Evolutionary conservation across 2,888 invertebrate species (phyloP).

Genomic region (Synergus gifuensis): DNA sequence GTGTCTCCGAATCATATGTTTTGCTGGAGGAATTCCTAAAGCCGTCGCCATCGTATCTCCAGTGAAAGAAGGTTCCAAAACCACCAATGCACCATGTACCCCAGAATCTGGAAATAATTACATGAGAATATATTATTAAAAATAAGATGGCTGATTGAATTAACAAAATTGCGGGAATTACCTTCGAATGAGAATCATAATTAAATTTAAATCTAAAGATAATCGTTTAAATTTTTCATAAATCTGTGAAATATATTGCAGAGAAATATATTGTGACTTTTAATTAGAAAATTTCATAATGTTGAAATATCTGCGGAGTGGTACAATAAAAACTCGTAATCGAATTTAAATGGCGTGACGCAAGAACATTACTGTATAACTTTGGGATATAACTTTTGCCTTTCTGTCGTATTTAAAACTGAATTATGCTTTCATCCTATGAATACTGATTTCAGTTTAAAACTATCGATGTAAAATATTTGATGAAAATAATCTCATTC

Average conservation of each 20-base stretch:
- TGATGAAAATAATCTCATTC: neutral
- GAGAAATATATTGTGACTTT: neutral
- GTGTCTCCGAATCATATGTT: conserved; percentile 95
- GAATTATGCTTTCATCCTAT: neutral
- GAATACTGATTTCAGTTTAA: conserved; percentile 14
- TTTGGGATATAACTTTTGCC: neutral
- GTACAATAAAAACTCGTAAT: neutral
- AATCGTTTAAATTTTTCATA: neutral
- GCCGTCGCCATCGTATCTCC: conserved; percentile 97
- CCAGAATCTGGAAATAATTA: conserved; percentile 87
- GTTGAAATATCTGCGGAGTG: neutral
- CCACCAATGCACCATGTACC: conserved; percentile 95
- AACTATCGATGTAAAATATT: conserved; percentile 5
- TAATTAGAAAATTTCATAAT: neutral
- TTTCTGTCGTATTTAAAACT: neutral
- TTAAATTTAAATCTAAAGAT: neutral
- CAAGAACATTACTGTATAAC: neutral
- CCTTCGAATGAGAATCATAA: neutral
- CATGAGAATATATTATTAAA: neutral
- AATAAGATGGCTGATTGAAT: too few species aligned
- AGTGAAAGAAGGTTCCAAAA: conserved; percentile 95
- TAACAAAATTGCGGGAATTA: too few species aligned
- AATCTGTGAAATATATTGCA: neutral
- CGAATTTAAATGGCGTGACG: neutral
- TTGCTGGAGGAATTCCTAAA: conserved; percentile 93